Base-by-base conservation (phyloP, 2,888 invertebrate species). In the Lasioglossum figueresi region DNA sequence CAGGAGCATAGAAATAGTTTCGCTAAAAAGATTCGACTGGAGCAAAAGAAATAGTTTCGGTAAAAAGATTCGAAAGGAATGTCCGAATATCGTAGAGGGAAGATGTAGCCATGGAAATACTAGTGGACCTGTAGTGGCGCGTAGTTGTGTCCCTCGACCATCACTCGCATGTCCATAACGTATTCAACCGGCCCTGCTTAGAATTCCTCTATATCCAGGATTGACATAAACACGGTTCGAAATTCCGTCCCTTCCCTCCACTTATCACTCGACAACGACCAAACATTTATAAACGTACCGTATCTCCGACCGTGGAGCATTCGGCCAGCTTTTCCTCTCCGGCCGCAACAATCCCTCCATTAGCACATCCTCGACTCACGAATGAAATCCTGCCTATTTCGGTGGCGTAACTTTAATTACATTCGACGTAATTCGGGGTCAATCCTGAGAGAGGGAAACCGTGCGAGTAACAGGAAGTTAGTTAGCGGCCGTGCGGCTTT, bases 401-500 rank as follows among this genome's bases (percentile, higher is more conserved):
- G 63, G 76, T 34, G 37, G 63, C 63, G 37, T 23, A 56, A 68
- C 52, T 80, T 79, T 43, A 76, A 80, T 45, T 76, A 34, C n/a
- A 23, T 79, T 73, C 37, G 72, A 70, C 37, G 43, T 76, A 34
- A 74, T 37, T 77, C 79, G 70, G 52, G 79, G 74, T 82, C 72
- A 70, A 74, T 74, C 82, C 78, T 70, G 80, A 43, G 43, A 79
- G 77, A 78, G 78, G 59, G 78, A 80, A 86, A 82, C 76, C 73
- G 77, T 52, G 80, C 82, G 86, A 88, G 79, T 82, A 89, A 88
- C 82, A 66, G 84, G 73, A 83, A 86, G 82, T 82, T 85, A 75
- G 83, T 80, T 80, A 76, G 83, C 80, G 82, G 82, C 77, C 43
- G 77, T 52, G 78, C 73, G 80, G 82, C 84, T 88, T 83, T 88